These are phyloP conservation scores for Catostylus mosaicus DNA, from an alignment of 30 jellyfish, hydroid and myxozoan genomes.

Conservation along the genomic window DNA sequence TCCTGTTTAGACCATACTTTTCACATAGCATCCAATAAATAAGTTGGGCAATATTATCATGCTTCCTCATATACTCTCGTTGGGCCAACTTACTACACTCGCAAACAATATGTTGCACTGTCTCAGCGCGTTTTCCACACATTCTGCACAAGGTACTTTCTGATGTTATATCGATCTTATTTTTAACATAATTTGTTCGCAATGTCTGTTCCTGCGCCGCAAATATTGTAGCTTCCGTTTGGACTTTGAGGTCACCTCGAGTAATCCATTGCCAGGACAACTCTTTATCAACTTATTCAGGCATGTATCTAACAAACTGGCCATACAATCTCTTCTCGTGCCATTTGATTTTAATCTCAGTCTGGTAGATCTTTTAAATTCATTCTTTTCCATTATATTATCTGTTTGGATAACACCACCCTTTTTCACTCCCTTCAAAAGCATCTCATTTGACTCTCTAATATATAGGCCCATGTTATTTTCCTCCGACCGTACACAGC, in stretches of 20 bases:
- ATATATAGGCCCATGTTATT: slow-evolving; percentile 11
- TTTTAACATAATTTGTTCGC: slow-evolving; percentile 21
- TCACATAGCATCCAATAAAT: slow-evolving; percentile 2
- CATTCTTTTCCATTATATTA: background rate
- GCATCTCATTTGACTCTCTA: background rate
- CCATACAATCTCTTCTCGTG: slow-evolving; percentile 40
- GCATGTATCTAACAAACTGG: slow-evolving; percentile 22
- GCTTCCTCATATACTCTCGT: slow-evolving; percentile 13
- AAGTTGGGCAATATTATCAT: slow-evolving; percentile 12
- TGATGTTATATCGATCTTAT: slow-evolving; percentile 13
- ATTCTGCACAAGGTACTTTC: slow-evolving; percentile 18
- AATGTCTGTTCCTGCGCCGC: slow-evolving; percentile 29
- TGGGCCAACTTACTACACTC: slow-evolving; percentile 29
- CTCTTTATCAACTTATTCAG: slow-evolving; percentile 5
- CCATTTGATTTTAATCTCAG: slow-evolving; percentile 12
- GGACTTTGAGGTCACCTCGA: slow-evolving; percentile 33
- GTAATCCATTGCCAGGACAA: background rate
- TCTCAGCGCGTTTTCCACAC: slow-evolving; percentile 35
- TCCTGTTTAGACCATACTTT: background rate
- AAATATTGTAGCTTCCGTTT: slow-evolving; percentile 19
- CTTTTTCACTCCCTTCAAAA: background rate
- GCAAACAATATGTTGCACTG: slow-evolving; percentile 20
- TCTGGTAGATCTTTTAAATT: slow-evolving; percentile 4
- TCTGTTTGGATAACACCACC: slow-evolving; percentile 10
- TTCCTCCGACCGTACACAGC: slow-evolving; percentile 22